These are phyloP conservation scores for Dione juno DNA, from an alignment of 2,888 invertebrate genomes.

Conservation along the genomic window DNA sequence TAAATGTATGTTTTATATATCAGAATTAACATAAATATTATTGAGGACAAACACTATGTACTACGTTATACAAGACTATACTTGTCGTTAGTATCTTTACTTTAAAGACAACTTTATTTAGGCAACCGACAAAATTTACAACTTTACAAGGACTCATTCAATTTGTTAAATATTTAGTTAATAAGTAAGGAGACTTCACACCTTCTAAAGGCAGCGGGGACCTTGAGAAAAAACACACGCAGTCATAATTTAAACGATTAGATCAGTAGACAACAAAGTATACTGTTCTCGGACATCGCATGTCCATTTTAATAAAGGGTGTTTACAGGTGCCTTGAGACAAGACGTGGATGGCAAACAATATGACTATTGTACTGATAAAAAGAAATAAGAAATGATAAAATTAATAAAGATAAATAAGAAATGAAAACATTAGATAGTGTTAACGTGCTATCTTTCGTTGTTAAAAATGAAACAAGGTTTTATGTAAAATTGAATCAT, in stretches of 20 bases:
- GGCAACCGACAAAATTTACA: slow-evolving; percentile 22
- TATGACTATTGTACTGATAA: slow-evolving; percentile 15
- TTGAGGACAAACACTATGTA: neutral
- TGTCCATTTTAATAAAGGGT: slow-evolving; percentile 44
- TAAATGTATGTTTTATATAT: no score
- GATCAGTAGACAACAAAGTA: slow-evolving; percentile 46
- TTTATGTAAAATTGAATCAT: no score
- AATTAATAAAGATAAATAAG: neutral
- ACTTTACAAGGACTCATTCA: slow-evolving; percentile 34
- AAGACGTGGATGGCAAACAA: slow-evolving; percentile 34
- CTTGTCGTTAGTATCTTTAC: neutral
- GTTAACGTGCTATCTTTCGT: no score
- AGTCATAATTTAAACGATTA: slow-evolving; percentile 48
- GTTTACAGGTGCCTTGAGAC: slow-evolving; percentile 39
- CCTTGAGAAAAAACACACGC: slow-evolving; percentile 43
- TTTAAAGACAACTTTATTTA: slow-evolving; percentile 29
- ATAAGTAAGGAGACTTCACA: slow-evolving; percentile 44
- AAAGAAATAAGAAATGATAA: neutral
- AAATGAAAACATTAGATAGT: neutral
- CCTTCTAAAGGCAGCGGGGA: slow-evolving; percentile 38
- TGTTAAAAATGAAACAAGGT: no score
- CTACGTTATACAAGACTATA: neutral
- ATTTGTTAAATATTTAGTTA: slow-evolving; percentile 18
- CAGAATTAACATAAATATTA: neutral
- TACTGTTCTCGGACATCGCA: slow-evolving; percentile 42